Base-by-base conservation (phyloP, 2,888 invertebrate species). In the Leptopilina syphax region DNA sequence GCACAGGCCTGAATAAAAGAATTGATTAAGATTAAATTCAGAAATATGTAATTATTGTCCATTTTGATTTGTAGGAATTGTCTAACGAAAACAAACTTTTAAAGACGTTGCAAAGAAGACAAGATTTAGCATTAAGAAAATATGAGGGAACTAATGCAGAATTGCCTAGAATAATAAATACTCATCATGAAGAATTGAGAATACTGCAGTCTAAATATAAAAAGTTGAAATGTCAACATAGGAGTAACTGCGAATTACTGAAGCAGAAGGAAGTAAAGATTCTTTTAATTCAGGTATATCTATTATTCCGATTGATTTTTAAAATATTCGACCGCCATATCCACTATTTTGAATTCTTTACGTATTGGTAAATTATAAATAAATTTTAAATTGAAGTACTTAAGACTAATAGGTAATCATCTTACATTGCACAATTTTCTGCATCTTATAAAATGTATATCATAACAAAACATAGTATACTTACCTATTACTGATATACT, bases 141-240 rank as follows among this genome's bases (percentile, higher is more conserved):
- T 96, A 96, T 89, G 96, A 97, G 92, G 96, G 95, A 50, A 94
- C 95, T 1, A 95, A 95, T 88, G 96, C 96, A 0, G 96, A 96
- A 89, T 91, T 97, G 76, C 97, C 97, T 0, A 94, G 95, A 88
- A 93, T 96, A 4, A 92, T 97, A 63, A 95, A 95, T 90, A 95
- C 96, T 0, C 96, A 97, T 90, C 95, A 94, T 82, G 97, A 97
- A 89, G 97, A 97, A 92, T 93, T 96, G 79, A 93, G 96, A 77
- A 93, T 95, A 18, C 94, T 96, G 90, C 95, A 95, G 87, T 93
- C 94, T 66, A 95, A 94, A 89, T 95, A 94, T 90, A 96, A 95
- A 85, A 95, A 94, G 84, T 89, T 96, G 78, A 95, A 95, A 86
- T 92, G 92, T 78, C 94, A 94, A 83, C 93, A 94, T 86, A 95